Evolutionary conservation across 1,140 invertebrate genomes (phyloP), one percentile per base, ranked within the genome.

Genomic region (Sitodiplosis mosellana): DNA sequence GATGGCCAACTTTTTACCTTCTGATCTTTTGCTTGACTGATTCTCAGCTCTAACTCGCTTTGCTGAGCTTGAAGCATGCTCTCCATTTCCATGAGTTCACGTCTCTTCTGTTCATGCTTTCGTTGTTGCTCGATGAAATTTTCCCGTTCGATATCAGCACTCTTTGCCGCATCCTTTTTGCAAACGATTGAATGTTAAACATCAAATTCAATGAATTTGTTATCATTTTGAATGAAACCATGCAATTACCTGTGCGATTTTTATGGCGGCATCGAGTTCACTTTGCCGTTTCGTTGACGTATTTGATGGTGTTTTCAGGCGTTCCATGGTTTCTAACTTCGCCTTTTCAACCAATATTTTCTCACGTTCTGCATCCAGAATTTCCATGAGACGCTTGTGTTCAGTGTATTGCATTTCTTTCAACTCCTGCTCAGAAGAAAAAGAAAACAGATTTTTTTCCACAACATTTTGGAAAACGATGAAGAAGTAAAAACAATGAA

Each of bases 201-300:
- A 33, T 45, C n/a, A 7, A 7, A 33, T 44, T 45, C 12, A 18
- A 14, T 15, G 8, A 17, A 34, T n/a, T 12, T 10, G 27, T 11
- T 22, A 40, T 10, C 19, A 18, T 19, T 19, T n/a, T 11, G 36
- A 34, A 17, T 38, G 38, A 20, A n/a, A 20, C 21, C 34, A 37
- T 5, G 8, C 18, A 42, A 21, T 41, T 36, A 48, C 47, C 33
- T 60, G 52, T 2, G 69, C 68, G 20, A 69, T 65, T 54, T 69
- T 57, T 2, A 71, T 57, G 5, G 68, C 66, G 1, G 68, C 64
- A 41, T 72, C 67, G n/a, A 70, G 49, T 55, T 72, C 69, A 1
- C 59, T 47, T 37, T 64, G 62, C 58, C 2, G 54, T 22, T 51
- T 64, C 63, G 18, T 55, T 57, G 19, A 49, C 49, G 18, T 7